Conservation (phyloP, 2,888 invertebrate species). For the Sesia apiformis region DNA sequence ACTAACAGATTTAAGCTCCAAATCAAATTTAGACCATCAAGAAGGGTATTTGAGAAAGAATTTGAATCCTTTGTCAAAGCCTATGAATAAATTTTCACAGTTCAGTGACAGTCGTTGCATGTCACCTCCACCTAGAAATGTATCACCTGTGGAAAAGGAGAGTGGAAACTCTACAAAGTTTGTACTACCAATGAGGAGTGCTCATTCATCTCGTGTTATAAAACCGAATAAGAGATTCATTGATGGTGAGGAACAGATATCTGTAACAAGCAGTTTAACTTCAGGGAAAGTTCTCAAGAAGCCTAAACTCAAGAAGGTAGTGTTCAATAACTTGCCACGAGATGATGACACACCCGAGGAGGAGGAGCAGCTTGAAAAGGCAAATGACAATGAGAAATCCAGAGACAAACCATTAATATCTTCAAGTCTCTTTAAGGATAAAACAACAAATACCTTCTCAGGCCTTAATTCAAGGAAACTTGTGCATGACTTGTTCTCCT, state of each 20-base stretch:
- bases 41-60: slow-evolving; percentile 64
- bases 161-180: slow-evolving; percentile 71
- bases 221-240: slow-evolving; percentile 91
- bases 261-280: slow-evolving; percentile 24
- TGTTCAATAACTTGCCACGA: slow-evolving; percentile 55
- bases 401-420: slow-evolving; percentile 45
- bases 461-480: slow-evolving; percentile 42
- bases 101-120: slow-evolving; percentile 60
- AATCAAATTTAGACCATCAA: slow-evolving; percentile 67
- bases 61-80: slow-evolving; percentile 61
- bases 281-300: slow-evolving; percentile 65
- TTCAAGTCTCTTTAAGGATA: slow-evolving; percentile 59
- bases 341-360: slow-evolving; percentile 47
- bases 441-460: slow-evolving; percentile 57
- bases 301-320: slow-evolving; percentile 62
- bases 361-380: slow-evolving; percentile 32
- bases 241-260: slow-evolving; percentile 75
- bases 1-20: slow-evolving; percentile 76
- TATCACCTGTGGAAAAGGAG: slow-evolving; percentile 55
- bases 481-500: slow-evolving; percentile 50
- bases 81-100: slow-evolving; percentile 64
- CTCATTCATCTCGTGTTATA: slow-evolving; percentile 88
- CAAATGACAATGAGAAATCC: slow-evolving; percentile 39
- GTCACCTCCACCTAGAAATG: slow-evolving; percentile 59
- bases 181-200: slow-evolving; percentile 86